Base-by-base conservation (phyloP, 2,888 invertebrate species). In the Lithophane semibrunnea region DNA sequence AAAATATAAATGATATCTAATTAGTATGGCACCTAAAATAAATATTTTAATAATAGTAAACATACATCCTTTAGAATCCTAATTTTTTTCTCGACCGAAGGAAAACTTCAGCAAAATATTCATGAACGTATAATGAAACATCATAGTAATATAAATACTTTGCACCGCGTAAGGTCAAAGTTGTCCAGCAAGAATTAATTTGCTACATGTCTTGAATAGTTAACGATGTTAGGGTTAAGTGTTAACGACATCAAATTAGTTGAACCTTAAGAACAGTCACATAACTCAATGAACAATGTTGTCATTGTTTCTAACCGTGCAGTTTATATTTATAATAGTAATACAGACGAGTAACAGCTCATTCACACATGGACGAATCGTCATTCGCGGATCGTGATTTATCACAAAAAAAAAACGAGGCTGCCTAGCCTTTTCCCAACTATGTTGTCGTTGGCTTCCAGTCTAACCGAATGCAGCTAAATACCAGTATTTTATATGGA, bases 171-270 rank as follows among this genome's bases (percentile, higher is more conserved):
- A 24, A 81, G 71, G 85, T 84, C 54, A 84, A 70, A 84, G 82
- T 74, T 64, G 58, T 47, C 5, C 16, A 64, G 44, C 71, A 60
- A 64, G 67, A 82, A 76, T 76, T 75, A 75, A 85, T 82, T 75
- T 69, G n/a, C 56, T 54, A 61, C 71, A 69, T 29, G 71, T 72
- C 67, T 68, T 72, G 76, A 75, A 82, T 82, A 72, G 68, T 56
- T 68, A 80, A 75, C 66, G 52, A 84, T 44, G 18, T 44, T 60
- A 13, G 65, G 82, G 82, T 75, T 81, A 82, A n/a, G 67, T 61
- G 82, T 76, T 85, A 82, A 76, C 64, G 64, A 76, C 52, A 64
- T 72, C 16, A 85, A 82, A 76, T 81, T 76, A 69, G 77, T 76
- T 76, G 54, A 80, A 74, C 64, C 56, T 52, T 61, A 63, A n/a